A percentile compares a stretch with the other conserved stretches of the same genome.
Conservation (phyloP, 2,888 invertebrate genomes). For the Copidosoma aretas region DNA sequence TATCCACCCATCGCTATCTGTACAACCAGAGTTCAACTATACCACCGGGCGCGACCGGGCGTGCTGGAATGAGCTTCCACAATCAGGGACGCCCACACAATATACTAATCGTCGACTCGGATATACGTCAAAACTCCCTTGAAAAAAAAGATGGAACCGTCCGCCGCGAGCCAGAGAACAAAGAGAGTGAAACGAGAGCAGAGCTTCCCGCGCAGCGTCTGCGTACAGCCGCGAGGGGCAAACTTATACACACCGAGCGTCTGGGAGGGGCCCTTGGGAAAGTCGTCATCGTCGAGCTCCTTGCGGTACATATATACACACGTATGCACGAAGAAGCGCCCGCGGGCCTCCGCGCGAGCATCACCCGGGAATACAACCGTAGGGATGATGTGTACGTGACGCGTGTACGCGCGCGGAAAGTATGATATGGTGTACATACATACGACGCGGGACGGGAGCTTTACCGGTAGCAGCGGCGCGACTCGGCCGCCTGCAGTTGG, state of each 20-base stretch:
- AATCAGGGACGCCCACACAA: constrained; percentile 13
- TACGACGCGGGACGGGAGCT: too few species aligned
- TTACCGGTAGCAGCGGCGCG: too few species aligned
- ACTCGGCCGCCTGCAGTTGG: too few species aligned
- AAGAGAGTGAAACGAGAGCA: constrained; percentile 10
- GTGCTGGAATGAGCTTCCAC: constrained; percentile 20
- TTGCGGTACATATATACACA: too few species aligned
- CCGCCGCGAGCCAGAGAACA: background rate
- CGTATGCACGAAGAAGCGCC: constrained; percentile 7
- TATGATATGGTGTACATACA: too few species aligned
- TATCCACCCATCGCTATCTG: too few species aligned
- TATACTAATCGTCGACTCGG: constrained; percentile 14
- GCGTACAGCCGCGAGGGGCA: background rate
- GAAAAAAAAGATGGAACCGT: background rate
- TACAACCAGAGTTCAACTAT: too few species aligned
- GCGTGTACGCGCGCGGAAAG: constrained; percentile 18
- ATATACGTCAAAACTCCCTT: background rate
- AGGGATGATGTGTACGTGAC: constrained; percentile 13
- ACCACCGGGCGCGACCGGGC: constrained; percentile 4
- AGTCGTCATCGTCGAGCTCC: too few species aligned
- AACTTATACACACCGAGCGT: too few species aligned
- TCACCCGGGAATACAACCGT: constrained; percentile 18
- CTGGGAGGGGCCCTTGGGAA: constrained; percentile 21
- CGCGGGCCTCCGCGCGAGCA: background rate
- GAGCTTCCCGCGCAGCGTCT: constrained; percentile 5